phyloP scores from a whole-genome alignment of 2,888 invertebrate genomes.

The Clistopyga incitator region DNA sequence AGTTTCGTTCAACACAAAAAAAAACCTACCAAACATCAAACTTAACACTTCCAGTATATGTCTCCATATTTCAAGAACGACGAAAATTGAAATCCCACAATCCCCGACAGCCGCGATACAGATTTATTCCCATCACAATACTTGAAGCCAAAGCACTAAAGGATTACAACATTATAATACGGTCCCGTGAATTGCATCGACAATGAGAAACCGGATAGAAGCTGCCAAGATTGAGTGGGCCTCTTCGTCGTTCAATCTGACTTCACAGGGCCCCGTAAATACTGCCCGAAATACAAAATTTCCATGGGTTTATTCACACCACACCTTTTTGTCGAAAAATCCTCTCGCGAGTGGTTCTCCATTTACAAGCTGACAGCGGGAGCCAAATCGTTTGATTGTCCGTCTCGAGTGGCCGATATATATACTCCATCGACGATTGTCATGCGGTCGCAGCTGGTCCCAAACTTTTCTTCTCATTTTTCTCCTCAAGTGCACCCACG shows the following conservation, averaged over 20 bases:
- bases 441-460: slow-evolving; percentile 69
- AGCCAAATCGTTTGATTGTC: slow-evolving; percentile 82
- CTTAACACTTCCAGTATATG: neutral
- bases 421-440: slow-evolving; percentile 63
- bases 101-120: neutral
- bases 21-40: neutral
- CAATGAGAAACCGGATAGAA: slow-evolving; percentile 38
- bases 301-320: slow-evolving; percentile 12
- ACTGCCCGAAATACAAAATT: neutral
- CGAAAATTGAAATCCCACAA: slow-evolving; percentile 3
- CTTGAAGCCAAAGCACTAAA: slow-evolving; percentile 30
- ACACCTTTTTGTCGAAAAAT: slow-evolving; percentile 36
- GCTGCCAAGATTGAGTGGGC: slow-evolving; percentile 55
- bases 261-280: neutral
- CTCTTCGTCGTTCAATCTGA: slow-evolving; percentile 6
- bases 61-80: neutral
- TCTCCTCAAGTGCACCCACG: slow-evolving; percentile 45
- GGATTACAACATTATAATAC: slow-evolving; percentile 55
- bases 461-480: slow-evolving; percentile 34
- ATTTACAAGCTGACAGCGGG: slow-evolving; percentile 70
- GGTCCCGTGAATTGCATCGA: slow-evolving; percentile 25
- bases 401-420: slow-evolving; percentile 64
- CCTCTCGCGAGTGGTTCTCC: slow-evolving; percentile 34
- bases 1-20: too few species aligned
- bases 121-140: slow-evolving; percentile 28